Evolutionary conservation across 2,888 invertebrate species (phyloP).

Genomic region (Argyresthia goedartella): DNA sequence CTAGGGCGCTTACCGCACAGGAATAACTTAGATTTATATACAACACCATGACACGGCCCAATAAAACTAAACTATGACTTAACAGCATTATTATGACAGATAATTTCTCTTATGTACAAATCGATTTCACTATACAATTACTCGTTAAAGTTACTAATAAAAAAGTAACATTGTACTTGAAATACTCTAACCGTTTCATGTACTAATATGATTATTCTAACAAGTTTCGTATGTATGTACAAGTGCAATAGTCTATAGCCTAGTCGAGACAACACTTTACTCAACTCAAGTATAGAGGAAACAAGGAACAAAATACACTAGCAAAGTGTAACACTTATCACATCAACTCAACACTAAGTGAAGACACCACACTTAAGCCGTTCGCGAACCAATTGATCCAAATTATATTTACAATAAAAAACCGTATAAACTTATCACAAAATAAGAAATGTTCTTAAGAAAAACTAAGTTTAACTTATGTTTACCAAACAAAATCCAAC

Average conservation of each 20-base stretch:
- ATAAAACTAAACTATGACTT: conserved; percentile 64
- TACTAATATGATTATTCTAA: conserved; percentile 42
- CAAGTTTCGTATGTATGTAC: conserved; percentile 46
- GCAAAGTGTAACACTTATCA: conserved; percentile 23
- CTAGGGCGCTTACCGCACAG: conserved; percentile 17
- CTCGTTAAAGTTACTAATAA: conserved; percentile 46
- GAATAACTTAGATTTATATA: conserved; percentile 49
- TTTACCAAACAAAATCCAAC: conserved; percentile 52
- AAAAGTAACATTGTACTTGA: conserved; percentile 68
- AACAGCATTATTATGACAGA: conserved; percentile 68
- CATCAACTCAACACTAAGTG: conserved; percentile 42
- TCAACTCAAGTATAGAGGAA: conserved; percentile 48
- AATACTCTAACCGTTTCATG: conserved; percentile 60
- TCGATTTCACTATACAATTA: conserved; percentile 54
- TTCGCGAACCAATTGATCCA: conserved; percentile 34
- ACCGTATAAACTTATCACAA: conserved; percentile 57
- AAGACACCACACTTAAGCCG: conserved; percentile 40
- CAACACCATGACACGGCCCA: conserved; percentile 53
- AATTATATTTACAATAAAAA: conserved; percentile 27
- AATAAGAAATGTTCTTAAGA: conserved; percentile 41
- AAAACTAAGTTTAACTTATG: conserved; percentile 40
- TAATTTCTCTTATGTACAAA: conserved; percentile 69
- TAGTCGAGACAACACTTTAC: conserved; percentile 56
- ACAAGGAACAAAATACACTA: conserved; percentile 64
- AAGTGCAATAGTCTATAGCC: conserved; percentile 21